Evolutionary conservation across 1,140 invertebrate genomes (phyloP).

Genomic region (Drosophila malerkotliana): DNA sequence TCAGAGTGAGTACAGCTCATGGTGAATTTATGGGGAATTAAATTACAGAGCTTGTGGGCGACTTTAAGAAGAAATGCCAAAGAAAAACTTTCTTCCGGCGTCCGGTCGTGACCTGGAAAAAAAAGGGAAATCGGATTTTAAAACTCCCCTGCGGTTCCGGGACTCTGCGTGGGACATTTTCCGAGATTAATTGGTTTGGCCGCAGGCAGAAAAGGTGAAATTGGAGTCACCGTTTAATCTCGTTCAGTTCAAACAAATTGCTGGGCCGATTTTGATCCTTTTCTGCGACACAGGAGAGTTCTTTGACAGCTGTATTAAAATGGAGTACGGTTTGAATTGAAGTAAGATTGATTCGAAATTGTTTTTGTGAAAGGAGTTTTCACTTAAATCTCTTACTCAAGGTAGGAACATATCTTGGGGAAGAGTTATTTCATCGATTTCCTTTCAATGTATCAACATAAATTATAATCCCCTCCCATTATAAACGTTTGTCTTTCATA

Average conservation of each 20-base stretch:
- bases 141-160: slow-evolving; percentile 20
- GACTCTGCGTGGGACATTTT: slow-evolving; percentile 25
- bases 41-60: slow-evolving; percentile 37
- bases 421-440: not conserved
- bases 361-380: not conserved
- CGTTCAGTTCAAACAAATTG: slow-evolving; percentile 41
- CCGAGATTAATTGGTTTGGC: slow-evolving; percentile 71
- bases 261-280: slow-evolving; percentile 13
- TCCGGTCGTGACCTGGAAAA: slow-evolving; percentile 51
- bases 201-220: slow-evolving; percentile 44
- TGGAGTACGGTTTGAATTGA: slow-evolving; percentile 11
- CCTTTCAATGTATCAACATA: not conserved
- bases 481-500: not conserved
- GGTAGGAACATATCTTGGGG: no score
- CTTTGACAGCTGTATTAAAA: slow-evolving; percentile 29
- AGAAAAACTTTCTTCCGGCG: slow-evolving; percentile 30
- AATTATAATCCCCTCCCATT: not conserved
- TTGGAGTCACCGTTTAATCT: slow-evolving; percentile 47
- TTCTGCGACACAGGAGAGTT: slow-evolving; percentile 1
- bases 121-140: slow-evolving; percentile 43
- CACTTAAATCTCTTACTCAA: not conserved
- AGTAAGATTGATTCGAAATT: slow-evolving; percentile 17
- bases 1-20: slow-evolving; percentile 6
- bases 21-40: slow-evolving; percentile 54
- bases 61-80: slow-evolving; percentile 40